Conservation (phyloP, 2,888 invertebrate species). For the Drosophila heteroneura region DNA sequence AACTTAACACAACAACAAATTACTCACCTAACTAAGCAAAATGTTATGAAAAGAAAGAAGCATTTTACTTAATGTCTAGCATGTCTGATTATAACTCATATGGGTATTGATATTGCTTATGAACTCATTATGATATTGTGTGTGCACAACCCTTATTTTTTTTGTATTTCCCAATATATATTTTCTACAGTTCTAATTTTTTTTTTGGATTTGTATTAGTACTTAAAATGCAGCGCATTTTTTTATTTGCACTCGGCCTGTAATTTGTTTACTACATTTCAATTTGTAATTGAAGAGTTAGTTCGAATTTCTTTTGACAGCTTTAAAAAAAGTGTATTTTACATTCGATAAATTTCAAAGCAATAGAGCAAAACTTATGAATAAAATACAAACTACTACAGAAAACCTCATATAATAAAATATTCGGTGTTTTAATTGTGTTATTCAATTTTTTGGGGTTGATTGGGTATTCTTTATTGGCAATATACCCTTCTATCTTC, state of each 20-base stretch:
- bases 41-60: conserved; percentile 31
- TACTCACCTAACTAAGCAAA: conserved; percentile 68
- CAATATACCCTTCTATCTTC: not conserved
- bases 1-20: conserved; percentile 55
- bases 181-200: not conserved
- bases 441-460: not conserved
- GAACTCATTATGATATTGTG: conserved; percentile 26
- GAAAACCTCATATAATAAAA: conserved; percentile 15
- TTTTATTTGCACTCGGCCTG: conserved; percentile 27
- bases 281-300: conserved; percentile 18
- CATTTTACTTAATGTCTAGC: conserved; percentile 69
- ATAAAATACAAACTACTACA: conserved; percentile 73
- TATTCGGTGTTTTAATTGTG: not conserved
- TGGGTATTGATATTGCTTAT: conserved; percentile 62
- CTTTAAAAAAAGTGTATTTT: conserved; percentile 19
- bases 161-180: conserved; percentile 2
- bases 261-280: conserved; percentile 48
- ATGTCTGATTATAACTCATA: conserved; percentile 66
- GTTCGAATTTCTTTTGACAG: conserved; percentile 39
- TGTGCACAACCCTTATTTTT: conserved; percentile 9
- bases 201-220: conserved; percentile 5
- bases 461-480: not conserved
- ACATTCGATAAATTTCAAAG: conserved; percentile 47
- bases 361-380: conserved; percentile 73
- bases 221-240: conserved; percentile 38